These are phyloP conservation scores for Eilema griseolum DNA, from an alignment of 2,888 invertebrate species.

Conservation along the genomic window DNA sequence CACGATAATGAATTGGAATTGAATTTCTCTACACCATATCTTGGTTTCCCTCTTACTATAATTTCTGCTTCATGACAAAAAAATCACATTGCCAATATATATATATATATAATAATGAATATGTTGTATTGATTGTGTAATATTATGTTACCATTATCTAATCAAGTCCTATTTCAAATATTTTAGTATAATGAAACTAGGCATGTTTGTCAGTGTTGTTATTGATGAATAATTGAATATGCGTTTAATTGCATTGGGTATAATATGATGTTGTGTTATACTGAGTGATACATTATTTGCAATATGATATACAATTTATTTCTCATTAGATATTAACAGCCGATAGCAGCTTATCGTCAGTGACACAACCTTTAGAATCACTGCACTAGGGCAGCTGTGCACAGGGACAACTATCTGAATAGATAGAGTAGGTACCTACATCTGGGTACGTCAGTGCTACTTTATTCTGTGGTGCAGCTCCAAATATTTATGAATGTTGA, in stretches of 20 bases:
- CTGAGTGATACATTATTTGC: background rate
- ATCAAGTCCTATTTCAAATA: slow-evolving; percentile 3
- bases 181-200: background rate
- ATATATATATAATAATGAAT: too few relatives aligned
- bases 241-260: background rate
- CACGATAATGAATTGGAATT: background rate
- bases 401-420: background rate
- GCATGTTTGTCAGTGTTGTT: background rate
- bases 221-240: background rate
- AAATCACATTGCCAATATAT: too few relatives aligned
- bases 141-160: background rate
- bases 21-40: background rate
- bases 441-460: too few relatives aligned
- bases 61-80: background rate
- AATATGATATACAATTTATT: slow-evolving; percentile 29
- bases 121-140: background rate
- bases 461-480: background rate
- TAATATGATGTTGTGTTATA: background rate
- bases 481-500: background rate
- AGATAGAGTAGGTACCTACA: too few relatives aligned
- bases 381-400: slow-evolving; percentile 9
- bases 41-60: background rate
- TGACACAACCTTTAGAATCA: slow-evolving; percentile 48
- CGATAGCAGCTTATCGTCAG: slow-evolving; percentile 39
- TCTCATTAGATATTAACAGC: slow-evolving; percentile 41